phyloP scores from a whole-genome alignment of 2,797 vertebrate genomes.

The Urophycis tenuis region DNA sequence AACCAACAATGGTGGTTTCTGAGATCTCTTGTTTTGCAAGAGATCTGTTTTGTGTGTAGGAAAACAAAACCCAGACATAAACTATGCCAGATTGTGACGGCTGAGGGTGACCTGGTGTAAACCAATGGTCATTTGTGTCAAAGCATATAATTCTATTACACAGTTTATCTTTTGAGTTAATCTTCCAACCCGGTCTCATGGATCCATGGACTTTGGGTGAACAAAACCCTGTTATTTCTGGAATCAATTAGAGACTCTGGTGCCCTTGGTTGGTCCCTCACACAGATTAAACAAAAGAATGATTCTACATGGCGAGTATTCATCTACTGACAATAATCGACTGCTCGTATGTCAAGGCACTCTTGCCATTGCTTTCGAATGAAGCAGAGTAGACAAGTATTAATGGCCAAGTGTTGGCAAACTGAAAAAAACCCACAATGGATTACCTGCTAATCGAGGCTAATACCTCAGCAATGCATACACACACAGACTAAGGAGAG shows the following conservation, averaged over 20 bases:
- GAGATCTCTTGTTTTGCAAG: not conserved
- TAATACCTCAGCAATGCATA: not conserved
- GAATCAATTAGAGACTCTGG: not conserved
- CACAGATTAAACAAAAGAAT: conserved; percentile 12
- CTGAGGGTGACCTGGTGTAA: not conserved
- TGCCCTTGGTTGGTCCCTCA: not conserved
- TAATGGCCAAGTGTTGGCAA: conserved; percentile 33
- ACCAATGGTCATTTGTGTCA: not conserved
- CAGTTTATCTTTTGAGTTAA: not conserved
- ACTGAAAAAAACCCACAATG: conserved; percentile 13
- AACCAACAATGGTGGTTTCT: not conserved
- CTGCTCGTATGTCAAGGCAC: conserved; percentile 22
- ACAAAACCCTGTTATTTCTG: not conserved
- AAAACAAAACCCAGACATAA: not conserved
- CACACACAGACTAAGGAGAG: not conserved
- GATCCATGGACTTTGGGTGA: not conserved
- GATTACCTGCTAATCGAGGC: conserved; percentile 11
- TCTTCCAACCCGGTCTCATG: not conserved
- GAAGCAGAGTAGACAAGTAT: conserved; percentile 40
- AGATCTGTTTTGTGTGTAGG: not conserved
- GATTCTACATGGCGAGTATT: conserved; percentile 20
- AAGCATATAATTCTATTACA: not conserved
- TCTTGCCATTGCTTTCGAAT: conserved; percentile 34
- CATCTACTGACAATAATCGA: conserved; percentile 22
- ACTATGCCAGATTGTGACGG: not conserved